Evolutionary conservation across 2,113 vertebrate genomes (phyloP).

Genomic region (Noctilio leporinus): DNA sequence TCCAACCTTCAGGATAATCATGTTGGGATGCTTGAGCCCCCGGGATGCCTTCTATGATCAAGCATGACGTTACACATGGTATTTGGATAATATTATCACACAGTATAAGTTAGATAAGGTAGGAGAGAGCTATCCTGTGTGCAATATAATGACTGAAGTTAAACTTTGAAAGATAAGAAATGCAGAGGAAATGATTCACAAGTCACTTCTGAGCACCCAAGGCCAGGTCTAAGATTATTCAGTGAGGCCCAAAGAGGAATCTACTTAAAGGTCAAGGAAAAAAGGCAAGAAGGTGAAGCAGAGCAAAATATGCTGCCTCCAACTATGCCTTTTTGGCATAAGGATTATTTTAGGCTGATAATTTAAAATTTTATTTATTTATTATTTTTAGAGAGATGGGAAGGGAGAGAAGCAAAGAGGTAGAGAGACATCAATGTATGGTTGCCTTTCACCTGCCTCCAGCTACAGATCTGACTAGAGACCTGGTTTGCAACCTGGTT

Average conservation of each 20-base stretch:
- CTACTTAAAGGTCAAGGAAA: neutral
- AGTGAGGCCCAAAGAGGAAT: neutral
- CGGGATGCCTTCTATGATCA: neutral
- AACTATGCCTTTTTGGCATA: neutral
- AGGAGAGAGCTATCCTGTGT: neutral
- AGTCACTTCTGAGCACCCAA: neutral
- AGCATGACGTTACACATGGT: neutral
- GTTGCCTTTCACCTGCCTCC: too few relatives aligned
- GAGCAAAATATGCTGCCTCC: neutral
- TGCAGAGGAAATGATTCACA: neutral
- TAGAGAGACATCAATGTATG: too few relatives aligned
- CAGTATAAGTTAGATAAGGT: neutral
- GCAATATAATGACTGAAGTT: neutral
- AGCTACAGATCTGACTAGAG: too few relatives aligned
- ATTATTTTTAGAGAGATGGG: too few relatives aligned
- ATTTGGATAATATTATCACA: neutral
- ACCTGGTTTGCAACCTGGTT: too few relatives aligned
- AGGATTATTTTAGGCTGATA: neutral
- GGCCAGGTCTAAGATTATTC: neutral
- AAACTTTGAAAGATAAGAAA: neutral
- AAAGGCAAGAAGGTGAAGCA: neutral
- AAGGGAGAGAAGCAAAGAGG: too few relatives aligned
- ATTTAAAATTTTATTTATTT: constrained; percentile 1
- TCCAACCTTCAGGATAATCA: neutral
- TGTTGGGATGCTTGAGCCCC: neutral